Evolutionary conservation across 2,888 invertebrate genomes (phyloP).

Genomic region (Pyrrhia umbra): DNA sequence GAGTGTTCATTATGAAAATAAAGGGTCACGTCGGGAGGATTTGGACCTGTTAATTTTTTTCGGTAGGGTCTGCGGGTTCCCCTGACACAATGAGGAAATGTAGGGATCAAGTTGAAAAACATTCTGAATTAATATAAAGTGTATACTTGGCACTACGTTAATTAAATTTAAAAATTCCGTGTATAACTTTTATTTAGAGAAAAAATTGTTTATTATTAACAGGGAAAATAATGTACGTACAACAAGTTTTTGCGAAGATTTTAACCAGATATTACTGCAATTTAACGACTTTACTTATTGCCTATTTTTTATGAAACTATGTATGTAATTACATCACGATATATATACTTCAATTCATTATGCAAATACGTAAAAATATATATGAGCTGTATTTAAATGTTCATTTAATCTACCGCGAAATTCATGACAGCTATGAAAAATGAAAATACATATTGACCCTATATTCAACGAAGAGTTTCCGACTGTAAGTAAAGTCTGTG

Average conservation of each 20-base stretch:
- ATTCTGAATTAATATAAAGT: slow-evolving; percentile 34
- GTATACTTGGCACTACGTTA: slow-evolving; percentile 32
- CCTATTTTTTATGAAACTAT: no score
- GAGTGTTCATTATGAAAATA: slow-evolving; percentile 80
- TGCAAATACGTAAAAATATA: no score
- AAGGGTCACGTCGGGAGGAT: slow-evolving; percentile 67
- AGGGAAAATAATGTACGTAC: no score
- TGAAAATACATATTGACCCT: neutral
- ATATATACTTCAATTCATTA: no score
- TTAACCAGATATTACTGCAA: no score
- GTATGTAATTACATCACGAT: no score
- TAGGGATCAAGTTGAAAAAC: slow-evolving; percentile 43
- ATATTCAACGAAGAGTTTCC: slow-evolving; percentile 55
- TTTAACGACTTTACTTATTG: no score
- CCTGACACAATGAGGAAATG: slow-evolving; percentile 41
- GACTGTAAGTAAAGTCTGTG: slow-evolving; percentile 28
- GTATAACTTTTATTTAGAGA: no score
- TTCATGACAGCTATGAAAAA: slow-evolving; percentile 33
- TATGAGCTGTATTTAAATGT: slow-evolving; percentile 23
- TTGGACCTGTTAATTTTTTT: slow-evolving; percentile 67
- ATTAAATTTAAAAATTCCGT: slow-evolving; percentile 46
- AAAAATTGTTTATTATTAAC: no score
- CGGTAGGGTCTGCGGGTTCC: slow-evolving; percentile 54
- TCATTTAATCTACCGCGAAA: slow-evolving; percentile 14
- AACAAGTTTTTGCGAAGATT: no score